phyloP scores from a whole-genome alignment of 1,140 invertebrate genomes.

The Nasonia giraulti region DNA sequence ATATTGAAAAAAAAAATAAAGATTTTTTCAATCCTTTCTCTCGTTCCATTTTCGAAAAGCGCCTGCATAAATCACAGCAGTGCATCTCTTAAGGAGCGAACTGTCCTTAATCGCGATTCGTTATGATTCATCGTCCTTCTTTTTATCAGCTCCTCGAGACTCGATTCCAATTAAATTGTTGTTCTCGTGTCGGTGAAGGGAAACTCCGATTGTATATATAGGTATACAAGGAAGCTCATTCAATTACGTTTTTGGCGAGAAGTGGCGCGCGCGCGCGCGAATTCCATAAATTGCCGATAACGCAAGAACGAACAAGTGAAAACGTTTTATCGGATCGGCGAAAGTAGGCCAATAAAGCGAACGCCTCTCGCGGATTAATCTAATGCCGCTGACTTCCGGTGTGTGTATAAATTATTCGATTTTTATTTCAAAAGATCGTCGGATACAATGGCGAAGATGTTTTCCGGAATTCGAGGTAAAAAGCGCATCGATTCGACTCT shows the following conservation, averaged over 20 bases:
- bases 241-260: background rate
- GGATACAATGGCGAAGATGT: too few species aligned
- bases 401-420: too few species aligned
- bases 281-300: slow-evolving; percentile 30
- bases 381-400: background rate
- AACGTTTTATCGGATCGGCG: slow-evolving; percentile 10
- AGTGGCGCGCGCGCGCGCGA: background rate
- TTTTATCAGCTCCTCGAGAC: background rate
- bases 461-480: background rate
- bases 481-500: background rate
- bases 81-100: background rate
- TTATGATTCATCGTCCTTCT: background rate
- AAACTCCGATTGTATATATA: background rate
- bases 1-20: background rate
- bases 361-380: slow-evolving; percentile 8
- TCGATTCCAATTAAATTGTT: slow-evolving; percentile 29
- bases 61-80: background rate
- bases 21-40: background rate
- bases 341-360: slow-evolving; percentile 36
- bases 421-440: too few species aligned
- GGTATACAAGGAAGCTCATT: background rate
- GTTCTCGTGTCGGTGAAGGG: background rate
- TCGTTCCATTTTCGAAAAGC: background rate
- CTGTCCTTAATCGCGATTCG: background rate
- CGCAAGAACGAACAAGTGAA: background rate